These are phyloP conservation scores for Gymnocypris eckloni DNA, from an alignment of 2,797 vertebrate genomes.

Conservation along the genomic window DNA sequence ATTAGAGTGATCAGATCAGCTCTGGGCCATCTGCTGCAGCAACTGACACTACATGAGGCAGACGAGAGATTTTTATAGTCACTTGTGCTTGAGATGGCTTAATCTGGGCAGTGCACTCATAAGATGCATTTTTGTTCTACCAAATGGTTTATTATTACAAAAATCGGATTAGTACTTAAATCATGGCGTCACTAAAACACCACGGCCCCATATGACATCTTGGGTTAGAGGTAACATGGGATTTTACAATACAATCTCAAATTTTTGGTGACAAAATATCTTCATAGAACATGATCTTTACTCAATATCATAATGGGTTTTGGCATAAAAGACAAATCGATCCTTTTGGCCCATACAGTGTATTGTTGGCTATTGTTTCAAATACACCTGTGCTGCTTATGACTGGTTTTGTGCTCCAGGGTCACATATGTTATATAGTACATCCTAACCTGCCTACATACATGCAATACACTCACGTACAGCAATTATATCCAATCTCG, in stretches of 20 bases:
- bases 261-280: not conserved
- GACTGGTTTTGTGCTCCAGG: no score
- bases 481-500: not conserved
- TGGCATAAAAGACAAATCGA: no score
- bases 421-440: not conserved
- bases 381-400: no score
- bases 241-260: not conserved
- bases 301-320: no score
- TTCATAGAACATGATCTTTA: no score
- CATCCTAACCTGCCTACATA: not conserved
- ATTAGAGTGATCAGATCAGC: conserved; percentile 22
- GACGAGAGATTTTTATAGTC: not conserved
- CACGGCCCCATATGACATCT: not conserved
- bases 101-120: not conserved
- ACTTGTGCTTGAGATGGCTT: not conserved
- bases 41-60: not conserved
- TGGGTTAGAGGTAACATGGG: not conserved
- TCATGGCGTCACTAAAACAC: not conserved
- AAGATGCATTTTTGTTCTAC: not conserved
- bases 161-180: not conserved
- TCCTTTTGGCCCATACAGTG: no score
- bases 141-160: not conserved
- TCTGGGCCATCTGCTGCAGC: not conserved
- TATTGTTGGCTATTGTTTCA: no score
- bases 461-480: not conserved